phyloP scores from a whole-genome alignment of 23 tunicate genomes.

The Phallusia fumigata region DNA sequence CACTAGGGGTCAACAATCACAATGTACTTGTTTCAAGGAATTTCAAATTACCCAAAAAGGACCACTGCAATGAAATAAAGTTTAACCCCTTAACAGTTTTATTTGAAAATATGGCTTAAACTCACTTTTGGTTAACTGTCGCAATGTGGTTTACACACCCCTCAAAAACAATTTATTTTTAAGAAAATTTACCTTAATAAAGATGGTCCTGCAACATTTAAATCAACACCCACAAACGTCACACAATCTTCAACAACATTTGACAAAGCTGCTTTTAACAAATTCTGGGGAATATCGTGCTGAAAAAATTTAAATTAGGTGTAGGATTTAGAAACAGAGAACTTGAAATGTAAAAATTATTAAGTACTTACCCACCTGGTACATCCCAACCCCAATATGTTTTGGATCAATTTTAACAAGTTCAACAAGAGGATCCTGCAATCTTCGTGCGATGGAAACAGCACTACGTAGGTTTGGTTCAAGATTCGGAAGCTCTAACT shows the following conservation, averaged over 20 bases:
- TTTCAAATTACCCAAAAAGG: no score
- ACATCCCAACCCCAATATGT: conserved; percentile 94
- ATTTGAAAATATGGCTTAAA: no score
- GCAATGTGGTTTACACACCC: no score
- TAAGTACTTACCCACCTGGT: conserved; percentile 46
- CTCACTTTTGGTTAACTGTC: no score
- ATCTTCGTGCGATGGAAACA: conserved; percentile 83
- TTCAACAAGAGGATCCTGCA: conserved; percentile 90
- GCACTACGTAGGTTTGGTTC: conserved; percentile 84
- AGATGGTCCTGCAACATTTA: conserved; percentile 62
- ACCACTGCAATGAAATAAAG: no score
- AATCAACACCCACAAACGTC: conserved; percentile 93
- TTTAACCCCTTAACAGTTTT: no score
- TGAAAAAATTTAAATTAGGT: no score
- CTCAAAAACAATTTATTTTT: no score
- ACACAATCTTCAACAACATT: conserved; percentile 93
- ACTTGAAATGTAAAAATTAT: no score
- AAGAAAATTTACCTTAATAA: conserved; percentile 49
- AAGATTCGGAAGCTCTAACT: conserved; percentile 67
- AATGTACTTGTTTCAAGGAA: no score
- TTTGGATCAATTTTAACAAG: conserved; percentile 88
- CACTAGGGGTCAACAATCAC: no score
- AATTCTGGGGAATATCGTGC: conserved; percentile 72
- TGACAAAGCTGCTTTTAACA: conserved; percentile 58
- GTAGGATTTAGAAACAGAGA: no score